These are phyloP conservation scores for Cyclophora albipunctata DNA, from an alignment of 2,888 invertebrate species.

Conservation along the genomic window DNA sequence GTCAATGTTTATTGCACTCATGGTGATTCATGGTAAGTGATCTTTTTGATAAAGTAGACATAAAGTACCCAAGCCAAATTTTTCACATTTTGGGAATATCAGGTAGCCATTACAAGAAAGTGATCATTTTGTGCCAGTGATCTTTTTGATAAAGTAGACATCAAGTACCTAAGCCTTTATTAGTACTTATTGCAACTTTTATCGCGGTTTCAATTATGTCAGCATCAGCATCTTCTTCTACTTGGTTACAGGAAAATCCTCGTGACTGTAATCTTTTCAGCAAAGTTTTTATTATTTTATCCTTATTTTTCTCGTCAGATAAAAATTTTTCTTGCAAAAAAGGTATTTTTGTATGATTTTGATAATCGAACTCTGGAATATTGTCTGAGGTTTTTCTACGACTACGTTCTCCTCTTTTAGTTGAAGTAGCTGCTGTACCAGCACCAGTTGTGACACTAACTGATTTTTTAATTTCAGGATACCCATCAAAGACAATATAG, in stretches of 20 bases:
- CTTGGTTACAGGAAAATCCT: constrained; percentile 3
- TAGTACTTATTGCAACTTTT: constrained; percentile 1
- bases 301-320: constrained; percentile 4
- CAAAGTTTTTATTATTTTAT: constrained; percentile 3
- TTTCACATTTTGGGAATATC: too few species aligned
- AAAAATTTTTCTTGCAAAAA: constrained; percentile 3
- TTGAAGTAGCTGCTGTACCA: constrained; percentile 1
- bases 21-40: too few species aligned
- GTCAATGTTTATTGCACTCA: too few species aligned
- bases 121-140: too few species aligned
- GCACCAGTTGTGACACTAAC: neutral
- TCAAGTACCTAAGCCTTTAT: too few species aligned
- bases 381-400: constrained; percentile 19
- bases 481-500: constrained; percentile 21
- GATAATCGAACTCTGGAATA: constrained; percentile 13
- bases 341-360: constrained; percentile 9
- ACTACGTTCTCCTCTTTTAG: neutral
- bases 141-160: too few species aligned
- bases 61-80: too few species aligned
- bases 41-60: too few species aligned
- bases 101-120: too few species aligned
- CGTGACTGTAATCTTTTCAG: neutral
- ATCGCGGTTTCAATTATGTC: constrained; percentile 3
- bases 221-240: constrained; percentile 5
- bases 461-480: neutral